Percentiles rank a stretch among this genome's conserved stretches.
These are phyloP conservation scores for Karalla daura DNA, from an alignment of 2,797 vertebrate species.

Conservation along the genomic window DNA sequence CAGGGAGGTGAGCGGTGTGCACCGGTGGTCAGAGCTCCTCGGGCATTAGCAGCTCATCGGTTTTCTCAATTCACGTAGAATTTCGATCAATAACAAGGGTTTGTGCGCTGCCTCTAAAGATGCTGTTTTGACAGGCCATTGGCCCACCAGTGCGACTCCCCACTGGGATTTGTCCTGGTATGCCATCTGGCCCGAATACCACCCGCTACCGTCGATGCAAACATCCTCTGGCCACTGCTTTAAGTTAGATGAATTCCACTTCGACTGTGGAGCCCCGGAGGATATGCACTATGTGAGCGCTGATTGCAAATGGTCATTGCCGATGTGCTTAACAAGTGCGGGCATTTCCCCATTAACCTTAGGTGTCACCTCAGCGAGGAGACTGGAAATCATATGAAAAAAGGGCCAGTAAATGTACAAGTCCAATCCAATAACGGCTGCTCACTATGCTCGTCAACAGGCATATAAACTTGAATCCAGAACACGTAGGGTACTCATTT, in stretches of 20 bases:
- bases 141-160: background rate
- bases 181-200: too few species aligned
- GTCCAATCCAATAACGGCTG: too few species aligned
- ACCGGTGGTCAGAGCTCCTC: constrained; percentile 54
- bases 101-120: background rate
- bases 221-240: background rate
- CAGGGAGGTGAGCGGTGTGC: constrained; percentile 56
- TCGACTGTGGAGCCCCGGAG: background rate
- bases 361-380: background rate
- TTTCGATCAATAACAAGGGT: constrained; percentile 49
- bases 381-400: too few species aligned
- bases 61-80: constrained; percentile 41
- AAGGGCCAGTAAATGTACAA: too few species aligned
- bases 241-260: background rate
- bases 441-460: too few species aligned
- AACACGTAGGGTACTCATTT: too few species aligned
- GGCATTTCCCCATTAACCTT: background rate
- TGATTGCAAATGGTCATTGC: background rate
- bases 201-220: too few species aligned
- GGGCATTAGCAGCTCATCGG: constrained; percentile 60
- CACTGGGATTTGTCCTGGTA: too few species aligned
- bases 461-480: too few species aligned
- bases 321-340: background rate
- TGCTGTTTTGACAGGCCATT: background rate
- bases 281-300: background rate